Conservation (phyloP, 2,888 invertebrate genomes). For the Campoplex capitator region DNA sequence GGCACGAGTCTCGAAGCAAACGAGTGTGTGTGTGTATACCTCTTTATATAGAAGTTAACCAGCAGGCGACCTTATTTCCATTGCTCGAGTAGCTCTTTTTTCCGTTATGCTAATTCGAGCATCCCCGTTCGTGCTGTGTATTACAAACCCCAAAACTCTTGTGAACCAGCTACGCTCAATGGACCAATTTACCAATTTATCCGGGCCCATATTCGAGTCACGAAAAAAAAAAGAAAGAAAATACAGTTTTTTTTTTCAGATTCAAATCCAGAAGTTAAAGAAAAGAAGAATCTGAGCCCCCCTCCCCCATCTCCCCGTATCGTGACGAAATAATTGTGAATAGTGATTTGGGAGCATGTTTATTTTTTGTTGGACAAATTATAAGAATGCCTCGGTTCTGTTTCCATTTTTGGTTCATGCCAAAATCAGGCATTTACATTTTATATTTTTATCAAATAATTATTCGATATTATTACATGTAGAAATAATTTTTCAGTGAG, state of each 20-base stretch:
- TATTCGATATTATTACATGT: background rate
- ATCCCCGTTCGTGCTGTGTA: constrained; percentile 30
- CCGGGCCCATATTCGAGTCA: constrained; percentile 17
- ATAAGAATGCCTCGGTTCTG: no score
- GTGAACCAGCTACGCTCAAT: constrained; percentile 38
- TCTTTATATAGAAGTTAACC: constrained; percentile 36
- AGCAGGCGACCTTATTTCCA: constrained; percentile 53
- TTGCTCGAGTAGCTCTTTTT: constrained; percentile 23
- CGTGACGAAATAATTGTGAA: constrained; percentile 16
- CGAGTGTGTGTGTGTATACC: constrained; percentile 25
- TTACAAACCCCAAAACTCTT: constrained; percentile 25
- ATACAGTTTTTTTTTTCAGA: background rate
- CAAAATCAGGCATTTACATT: background rate
- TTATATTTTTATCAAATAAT: background rate
- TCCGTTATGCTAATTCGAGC: constrained; percentile 50
- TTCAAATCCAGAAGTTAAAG: background rate
- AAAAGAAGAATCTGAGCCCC: background rate
- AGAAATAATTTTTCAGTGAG: no score
- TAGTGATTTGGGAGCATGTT: background rate
- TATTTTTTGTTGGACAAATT: background rate
- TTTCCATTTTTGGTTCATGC: background rate
- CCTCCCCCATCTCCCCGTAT: background rate
- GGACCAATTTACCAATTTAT: constrained; percentile 54
- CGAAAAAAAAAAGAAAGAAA: background rate
- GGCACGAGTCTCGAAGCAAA: constrained; percentile 54